Percentiles rank a stretch among this genome's conserved stretches.
Evolutionary conservation across 2,888 invertebrate species (phyloP).

Genomic region (Ophion obscuratus): DNA sequence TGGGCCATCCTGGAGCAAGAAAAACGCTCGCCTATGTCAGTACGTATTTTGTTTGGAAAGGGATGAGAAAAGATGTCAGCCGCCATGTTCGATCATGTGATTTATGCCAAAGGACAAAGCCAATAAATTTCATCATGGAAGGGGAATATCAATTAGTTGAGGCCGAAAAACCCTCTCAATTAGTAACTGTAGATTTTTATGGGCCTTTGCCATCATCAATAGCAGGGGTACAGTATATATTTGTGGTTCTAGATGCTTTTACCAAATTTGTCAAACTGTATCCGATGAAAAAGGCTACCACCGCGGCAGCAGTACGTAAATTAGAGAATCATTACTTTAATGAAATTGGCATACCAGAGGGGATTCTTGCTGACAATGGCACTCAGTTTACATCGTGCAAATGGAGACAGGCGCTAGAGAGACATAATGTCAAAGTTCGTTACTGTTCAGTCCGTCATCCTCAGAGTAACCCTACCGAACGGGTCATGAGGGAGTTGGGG

Average conservation of each 20-base stretch:
- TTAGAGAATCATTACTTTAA: no score
- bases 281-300: no score
- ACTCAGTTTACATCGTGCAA: no score
- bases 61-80: slow-evolving; percentile 20
- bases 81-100: slow-evolving; percentile 38
- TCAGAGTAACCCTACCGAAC: background rate
- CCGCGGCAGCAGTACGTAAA: no score
- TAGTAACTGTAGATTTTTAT: slow-evolving; percentile 62
- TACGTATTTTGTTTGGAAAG: slow-evolving; percentile 47
- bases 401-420: no score
- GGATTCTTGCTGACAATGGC: no score
- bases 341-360: no score
- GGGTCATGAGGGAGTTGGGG: background rate
- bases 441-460: background rate
- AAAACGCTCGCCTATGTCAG: slow-evolving; percentile 44
- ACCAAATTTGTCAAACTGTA: no score
- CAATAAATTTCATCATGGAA: slow-evolving; percentile 42
- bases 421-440: no score
- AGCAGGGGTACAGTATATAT: slow-evolving; percentile 58
- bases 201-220: slow-evolving; percentile 51
- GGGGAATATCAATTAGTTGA: slow-evolving; percentile 37
- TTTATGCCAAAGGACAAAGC: slow-evolving; percentile 57
- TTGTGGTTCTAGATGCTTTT: slow-evolving; percentile 43
- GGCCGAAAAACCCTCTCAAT: slow-evolving; percentile 22
- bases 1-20: slow-evolving; percentile 51